phyloP scores from a whole-genome alignment of 2,113 vertebrate genomes.

The Athene cunicularia region DNA sequence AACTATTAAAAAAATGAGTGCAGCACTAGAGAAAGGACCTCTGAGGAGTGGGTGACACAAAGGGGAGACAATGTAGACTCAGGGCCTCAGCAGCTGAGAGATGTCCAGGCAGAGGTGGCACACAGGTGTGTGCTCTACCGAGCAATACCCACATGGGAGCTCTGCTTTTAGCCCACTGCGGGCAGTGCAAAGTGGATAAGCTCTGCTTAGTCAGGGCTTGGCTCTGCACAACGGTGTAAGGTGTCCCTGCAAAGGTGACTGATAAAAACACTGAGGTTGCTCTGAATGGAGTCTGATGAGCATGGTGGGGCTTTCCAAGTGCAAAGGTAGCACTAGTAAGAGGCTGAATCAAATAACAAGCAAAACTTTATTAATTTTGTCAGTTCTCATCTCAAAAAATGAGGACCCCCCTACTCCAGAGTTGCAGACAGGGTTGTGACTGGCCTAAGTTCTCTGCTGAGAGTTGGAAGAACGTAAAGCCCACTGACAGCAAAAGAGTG shows the following conservation, averaged over 20 bases:
- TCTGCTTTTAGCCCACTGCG: background rate
- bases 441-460: background rate
- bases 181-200: background rate
- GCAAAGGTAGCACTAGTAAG: background rate
- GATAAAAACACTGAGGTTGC: background rate
- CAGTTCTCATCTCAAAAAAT: background rate
- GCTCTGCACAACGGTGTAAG: accelerated
- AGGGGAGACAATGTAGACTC: background rate
- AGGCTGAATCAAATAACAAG: background rate
- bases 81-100: background rate
- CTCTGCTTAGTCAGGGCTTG: background rate
- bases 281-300: background rate
- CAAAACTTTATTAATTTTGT: background rate
- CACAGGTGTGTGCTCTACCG: background rate
- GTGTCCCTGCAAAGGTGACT: background rate
- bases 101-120: background rate
- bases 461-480: background rate
- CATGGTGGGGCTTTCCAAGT: background rate
- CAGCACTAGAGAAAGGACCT: background rate
- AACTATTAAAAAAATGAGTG: background rate
- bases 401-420: background rate
- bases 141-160: accelerated
- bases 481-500: background rate
- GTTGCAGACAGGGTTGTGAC: background rate
- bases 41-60: background rate